Base-by-base conservation (phyloP, 1,140 invertebrate genomes). In the Notospermus geniculatus region DNA sequence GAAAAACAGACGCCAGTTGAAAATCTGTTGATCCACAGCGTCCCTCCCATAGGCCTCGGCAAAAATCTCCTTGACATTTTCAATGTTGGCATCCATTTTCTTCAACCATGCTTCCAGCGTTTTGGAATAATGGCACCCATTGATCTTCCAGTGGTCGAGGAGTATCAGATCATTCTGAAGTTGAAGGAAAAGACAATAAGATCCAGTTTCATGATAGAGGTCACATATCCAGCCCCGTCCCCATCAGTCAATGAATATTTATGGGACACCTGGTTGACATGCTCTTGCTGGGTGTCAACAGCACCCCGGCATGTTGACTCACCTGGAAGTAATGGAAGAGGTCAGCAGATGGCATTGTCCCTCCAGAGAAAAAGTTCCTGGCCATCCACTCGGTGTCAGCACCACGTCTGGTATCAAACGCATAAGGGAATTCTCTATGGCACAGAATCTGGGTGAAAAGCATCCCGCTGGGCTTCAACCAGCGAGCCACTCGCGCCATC, bases 321-420 rank as follows among this genome's bases (percentile, higher is more conserved):
- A 74, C 70, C 66, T 76, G 75, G 54, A 77, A 75, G 46, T 75
- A 70, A 9, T 74, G 60, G 45, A 73, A 75, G 0, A 77, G 60
- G 55, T 77, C 75, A n/a, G 66, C 59, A 19, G 73, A 77, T 0
- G 71, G 72, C 75, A 77, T 77, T 0, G 73, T 75, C 1, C 75
- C 75, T n/a, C 75, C 73, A 2, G 69, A 68, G 54, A 77, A 77
- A 65, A 77, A 77, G 46, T 75, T 77, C 43, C 74, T 75, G 11
- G 73, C 75, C 74, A 77, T 76, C 75, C 73, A 77, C 52, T 76
- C 75, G 5, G 72, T 76, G 65, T 77, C 72, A 7, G 72, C 71
- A 11, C 73, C 74, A n/a, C 63, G 67, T 36, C 68, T 71, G 1
- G 70, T 67, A 52, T 77, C 74, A 63, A 77, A 77, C 5, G 70